These are phyloP conservation scores for Porphyrio hochstetteri DNA, from an alignment of 2,113 vertebrate species.

Conservation along the genomic window DNA sequence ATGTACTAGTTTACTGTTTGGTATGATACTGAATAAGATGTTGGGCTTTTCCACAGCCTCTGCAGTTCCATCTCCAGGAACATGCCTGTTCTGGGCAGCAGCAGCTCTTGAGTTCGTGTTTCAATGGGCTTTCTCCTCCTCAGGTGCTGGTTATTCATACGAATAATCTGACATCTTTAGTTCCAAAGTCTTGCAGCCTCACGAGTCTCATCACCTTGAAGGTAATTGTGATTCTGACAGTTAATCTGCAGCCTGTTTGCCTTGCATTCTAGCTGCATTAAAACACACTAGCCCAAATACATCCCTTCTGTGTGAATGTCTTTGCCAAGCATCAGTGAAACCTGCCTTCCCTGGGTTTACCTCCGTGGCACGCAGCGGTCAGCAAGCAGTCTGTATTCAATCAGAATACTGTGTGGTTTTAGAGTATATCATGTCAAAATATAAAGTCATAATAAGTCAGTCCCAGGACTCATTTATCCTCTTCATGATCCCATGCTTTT, in stretches of 20 bases:
- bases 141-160: conserved; percentile 91
- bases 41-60: neutral
- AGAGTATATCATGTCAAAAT: too few species aligned
- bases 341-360: neutral
- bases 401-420: too few species aligned
- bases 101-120: neutral
- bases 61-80: neutral
- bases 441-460: neutral
- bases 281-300: neutral
- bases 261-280: neutral
- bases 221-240: conserved; percentile 68
- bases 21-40: neutral
- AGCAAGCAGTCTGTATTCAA: neutral
- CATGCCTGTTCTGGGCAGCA: neutral
- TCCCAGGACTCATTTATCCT: neutral
- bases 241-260: neutral
- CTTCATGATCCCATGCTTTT: neutral
- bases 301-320: neutral
- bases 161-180: conserved; percentile 83
- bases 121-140: neutral
- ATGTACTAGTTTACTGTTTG: neutral
- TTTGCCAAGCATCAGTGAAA: neutral
- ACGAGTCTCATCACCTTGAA: conserved; percentile 84
- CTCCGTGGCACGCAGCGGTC: neutral
- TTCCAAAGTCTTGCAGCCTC: conserved; percentile 88